Evolutionary conservation across 2,888 invertebrate species (phyloP), one percentile per base, ranked within the genome.

Genomic region (Lithodes maja): DNA sequence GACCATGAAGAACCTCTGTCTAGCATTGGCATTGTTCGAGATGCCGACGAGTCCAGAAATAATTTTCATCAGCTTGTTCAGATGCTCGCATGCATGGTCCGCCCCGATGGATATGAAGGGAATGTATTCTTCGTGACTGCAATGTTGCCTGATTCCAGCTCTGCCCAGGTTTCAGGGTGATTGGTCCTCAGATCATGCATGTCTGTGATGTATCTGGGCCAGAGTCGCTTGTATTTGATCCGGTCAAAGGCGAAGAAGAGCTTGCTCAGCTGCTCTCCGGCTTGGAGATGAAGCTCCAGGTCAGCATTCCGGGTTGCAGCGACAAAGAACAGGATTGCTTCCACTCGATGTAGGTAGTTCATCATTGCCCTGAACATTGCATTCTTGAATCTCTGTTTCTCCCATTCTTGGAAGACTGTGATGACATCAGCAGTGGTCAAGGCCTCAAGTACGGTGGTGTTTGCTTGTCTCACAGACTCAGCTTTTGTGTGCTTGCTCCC

Each of bases 81-180:
- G 80, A 53, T 80, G 80, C 54, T 80, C 54, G n/a, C 80, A 80
- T 5, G 53, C 54, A 80, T 80, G 9, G 52, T 80, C 17, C 9
- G 80, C 80, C 52, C 80, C 80, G 54, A 80, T 80, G 53, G 80
- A 80, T 80, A 80, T 53, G 54, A 80, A 9, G 54, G 80, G 12
- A 80, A 53, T 7, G 69, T 54, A 3, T 93, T 94, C 50, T 85
- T 85, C 5, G 88, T 77, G 55, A 85, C 84, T 17, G 78, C 12
- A 50, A 85, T 78, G 78, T 88, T 84, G 50, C 77, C 84, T 77
- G 55, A 52, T 77, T 75, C 50, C 61, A 75, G 75, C 53, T 88
- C 88, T 2, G n/a, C 61, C 61, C 78, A 85, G 77, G 84, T 75
- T 84, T 71, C 82, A 69, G 74, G 87, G 71, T 87, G 87, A 69